A percentile compares a stretch with the other conserved stretches of the same genome.
These are phyloP conservation scores for Heliconius ismenius DNA, from an alignment of 2,888 invertebrate genomes.

Conservation along the genomic window DNA sequence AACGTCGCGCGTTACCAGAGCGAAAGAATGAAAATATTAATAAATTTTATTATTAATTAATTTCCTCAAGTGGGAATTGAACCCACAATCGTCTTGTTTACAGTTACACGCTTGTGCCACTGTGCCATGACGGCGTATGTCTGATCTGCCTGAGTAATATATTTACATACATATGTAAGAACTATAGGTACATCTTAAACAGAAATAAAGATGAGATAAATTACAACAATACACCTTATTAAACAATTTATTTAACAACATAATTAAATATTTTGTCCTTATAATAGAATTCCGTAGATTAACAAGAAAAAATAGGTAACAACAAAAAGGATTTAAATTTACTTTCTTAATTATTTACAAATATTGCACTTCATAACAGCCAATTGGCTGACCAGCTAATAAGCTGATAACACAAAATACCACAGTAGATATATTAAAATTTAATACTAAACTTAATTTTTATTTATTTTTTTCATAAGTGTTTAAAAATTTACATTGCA, in stretches of 20 bases:
- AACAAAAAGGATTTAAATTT: slow-evolving; percentile 7
- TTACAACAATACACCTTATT: slow-evolving; percentile 1
- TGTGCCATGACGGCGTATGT: background rate
- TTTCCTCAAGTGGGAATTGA: background rate
- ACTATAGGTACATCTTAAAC: background rate
- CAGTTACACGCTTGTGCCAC: background rate
- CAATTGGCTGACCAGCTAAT: slow-evolving; percentile 50
- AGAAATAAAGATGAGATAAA: background rate
- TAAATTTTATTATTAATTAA: background rate
- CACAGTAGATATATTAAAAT: slow-evolving; percentile 26
- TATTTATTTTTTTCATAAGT: background rate
- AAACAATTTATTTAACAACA: slow-evolving; percentile 17
- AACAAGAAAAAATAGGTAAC: slow-evolving; percentile 24
- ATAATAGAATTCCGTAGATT: background rate
- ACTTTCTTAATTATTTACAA: slow-evolving; percentile 43
- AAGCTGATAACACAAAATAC: slow-evolving; percentile 37
- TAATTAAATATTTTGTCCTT: slow-evolving; percentile 12
- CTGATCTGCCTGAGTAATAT: background rate
- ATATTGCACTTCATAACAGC: slow-evolving; percentile 67
- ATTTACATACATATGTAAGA: no score
- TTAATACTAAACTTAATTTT: slow-evolving; percentile 1
- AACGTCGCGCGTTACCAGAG: no score
- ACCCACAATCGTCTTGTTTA: background rate
- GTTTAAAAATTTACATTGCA: background rate
- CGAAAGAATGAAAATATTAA: background rate